Percentiles rank a stretch among this genome's conserved stretches.
Evolutionary conservation across 2,113 vertebrate species (phyloP).

Genomic region (human): DNA sequence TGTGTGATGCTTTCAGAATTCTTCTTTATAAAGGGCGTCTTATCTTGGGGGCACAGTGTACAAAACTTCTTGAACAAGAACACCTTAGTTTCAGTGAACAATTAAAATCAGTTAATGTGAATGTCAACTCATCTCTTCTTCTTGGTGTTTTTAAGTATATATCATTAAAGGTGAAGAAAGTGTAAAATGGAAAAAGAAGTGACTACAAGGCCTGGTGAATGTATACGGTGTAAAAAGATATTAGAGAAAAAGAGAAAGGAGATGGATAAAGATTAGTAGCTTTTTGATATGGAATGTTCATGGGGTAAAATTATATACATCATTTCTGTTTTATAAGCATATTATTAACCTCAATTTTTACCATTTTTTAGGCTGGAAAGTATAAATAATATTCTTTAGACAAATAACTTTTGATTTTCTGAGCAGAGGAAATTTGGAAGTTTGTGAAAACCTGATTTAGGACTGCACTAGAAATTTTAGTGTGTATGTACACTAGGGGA

Average conservation of each 20-base stretch:
- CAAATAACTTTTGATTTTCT: constrained; percentile 17
- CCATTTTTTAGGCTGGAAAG: neutral
- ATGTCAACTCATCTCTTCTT: neutral
- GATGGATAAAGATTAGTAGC: neutral
- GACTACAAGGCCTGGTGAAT: neutral
- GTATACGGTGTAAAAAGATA: neutral
- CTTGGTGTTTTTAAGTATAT: neutral
- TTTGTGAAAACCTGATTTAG: neutral
- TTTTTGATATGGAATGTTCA: neutral
- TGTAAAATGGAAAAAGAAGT: neutral
- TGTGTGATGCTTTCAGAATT: neutral
- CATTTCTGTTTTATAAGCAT: neutral
- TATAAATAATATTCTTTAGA: neutral
- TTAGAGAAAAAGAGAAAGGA: neutral
- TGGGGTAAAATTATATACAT: neutral
- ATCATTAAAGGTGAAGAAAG: constrained; percentile 5
- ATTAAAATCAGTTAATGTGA: constrained; percentile 33
- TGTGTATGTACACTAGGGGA: neutral
- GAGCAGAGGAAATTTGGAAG: neutral
- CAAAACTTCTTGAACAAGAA: constrained; percentile 10
- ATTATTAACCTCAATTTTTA: neutral
- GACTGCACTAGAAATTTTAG: neutral
- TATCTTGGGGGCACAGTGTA: neutral
- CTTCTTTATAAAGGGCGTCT: neutral
- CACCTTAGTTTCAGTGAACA: neutral